phyloP scores from a whole-genome alignment of 2,797 vertebrate genomes.

The Molossus alvarezi region DNA sequence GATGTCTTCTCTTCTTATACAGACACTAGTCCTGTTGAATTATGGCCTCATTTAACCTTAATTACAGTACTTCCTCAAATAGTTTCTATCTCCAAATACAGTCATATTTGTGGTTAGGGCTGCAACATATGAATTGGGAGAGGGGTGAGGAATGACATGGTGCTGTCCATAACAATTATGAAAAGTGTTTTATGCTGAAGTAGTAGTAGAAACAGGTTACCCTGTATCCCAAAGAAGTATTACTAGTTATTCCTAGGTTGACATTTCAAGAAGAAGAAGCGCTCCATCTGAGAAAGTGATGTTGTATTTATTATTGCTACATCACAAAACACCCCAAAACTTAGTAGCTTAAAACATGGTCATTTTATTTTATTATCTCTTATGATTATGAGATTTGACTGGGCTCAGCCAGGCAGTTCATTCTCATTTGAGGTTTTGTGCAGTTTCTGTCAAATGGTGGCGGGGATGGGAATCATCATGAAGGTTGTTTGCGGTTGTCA shows the following conservation, averaged over 20 bases:
- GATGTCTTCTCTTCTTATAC: neutral
- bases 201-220: neutral
- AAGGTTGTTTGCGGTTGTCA: neutral
- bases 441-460: neutral
- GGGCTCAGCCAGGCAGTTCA: neutral
- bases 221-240: neutral
- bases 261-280: neutral
- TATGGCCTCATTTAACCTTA: neutral
- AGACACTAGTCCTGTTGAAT: neutral
- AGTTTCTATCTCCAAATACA: neutral
- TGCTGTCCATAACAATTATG: neutral
- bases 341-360: neutral
- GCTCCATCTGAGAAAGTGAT: neutral
- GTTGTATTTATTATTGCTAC: neutral
- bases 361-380: conserved; percentile 32
- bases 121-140: neutral
- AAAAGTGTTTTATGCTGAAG: conserved; percentile 8
- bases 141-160: neutral
- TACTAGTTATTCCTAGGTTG: conserved; percentile 15
- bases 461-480: neutral
- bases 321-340: neutral
- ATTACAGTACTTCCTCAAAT: neutral
- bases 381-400: neutral
- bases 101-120: neutral
- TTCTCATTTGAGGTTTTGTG: neutral